A percentile compares a stretch with the other conserved stretches of the same genome.
These are phyloP conservation scores for Tauraco erythrolophus DNA, from an alignment of 2,113 vertebrate species.

Conservation along the genomic window DNA sequence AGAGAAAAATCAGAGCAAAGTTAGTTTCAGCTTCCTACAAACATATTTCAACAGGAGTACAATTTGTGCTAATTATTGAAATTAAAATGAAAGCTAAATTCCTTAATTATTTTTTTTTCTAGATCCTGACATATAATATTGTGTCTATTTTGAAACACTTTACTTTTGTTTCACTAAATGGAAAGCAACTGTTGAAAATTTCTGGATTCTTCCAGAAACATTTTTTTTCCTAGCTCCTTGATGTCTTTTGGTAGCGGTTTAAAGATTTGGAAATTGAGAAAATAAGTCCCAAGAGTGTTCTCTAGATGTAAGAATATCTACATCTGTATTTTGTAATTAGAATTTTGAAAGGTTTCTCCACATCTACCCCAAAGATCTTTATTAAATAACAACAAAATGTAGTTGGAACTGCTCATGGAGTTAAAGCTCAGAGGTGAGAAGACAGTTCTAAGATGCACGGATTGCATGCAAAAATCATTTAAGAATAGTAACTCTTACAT, in stretches of 20 bases:
- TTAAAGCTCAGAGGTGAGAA: not conserved
- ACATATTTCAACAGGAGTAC: not conserved
- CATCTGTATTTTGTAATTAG: not conserved
- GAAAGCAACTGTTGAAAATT: not conserved
- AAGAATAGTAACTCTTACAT: not conserved
- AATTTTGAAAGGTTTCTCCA: not conserved
- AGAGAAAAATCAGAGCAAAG: not conserved
- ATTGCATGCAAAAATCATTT: not conserved
- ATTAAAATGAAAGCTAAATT: not conserved
- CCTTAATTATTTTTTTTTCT: not conserved
- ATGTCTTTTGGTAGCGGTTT: not conserved
- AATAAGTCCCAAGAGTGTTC: not conserved
- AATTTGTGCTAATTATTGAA: not conserved
- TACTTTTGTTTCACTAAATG: not conserved
- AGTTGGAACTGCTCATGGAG: not conserved
- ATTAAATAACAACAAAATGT: not conserved
- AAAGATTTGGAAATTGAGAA: not conserved
- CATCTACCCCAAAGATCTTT: not conserved
- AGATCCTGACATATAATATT: not conserved
- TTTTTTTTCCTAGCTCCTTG: not conserved
- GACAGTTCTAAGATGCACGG: not conserved
- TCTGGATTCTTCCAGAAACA: not conserved
- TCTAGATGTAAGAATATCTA: not conserved
- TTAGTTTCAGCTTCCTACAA: not conserved
- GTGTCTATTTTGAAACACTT: not conserved